A percentile compares a stretch with the other conserved stretches of the same genome.
Conservation (phyloP, 1,140 invertebrate species). For the Hypsibius dujardini region DNA sequence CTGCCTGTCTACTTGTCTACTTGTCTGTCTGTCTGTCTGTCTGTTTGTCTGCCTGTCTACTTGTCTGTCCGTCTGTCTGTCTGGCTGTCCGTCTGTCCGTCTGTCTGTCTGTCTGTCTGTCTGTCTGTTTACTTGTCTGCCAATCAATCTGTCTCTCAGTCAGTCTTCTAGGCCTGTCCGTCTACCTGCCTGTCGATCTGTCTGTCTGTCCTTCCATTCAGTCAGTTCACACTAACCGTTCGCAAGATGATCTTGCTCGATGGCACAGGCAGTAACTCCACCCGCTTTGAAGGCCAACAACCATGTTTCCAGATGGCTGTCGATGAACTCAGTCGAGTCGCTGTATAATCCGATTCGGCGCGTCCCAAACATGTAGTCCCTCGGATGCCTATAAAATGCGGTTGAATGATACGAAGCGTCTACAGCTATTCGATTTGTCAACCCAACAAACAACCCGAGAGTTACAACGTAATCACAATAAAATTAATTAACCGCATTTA, state of each 20-base stretch:
- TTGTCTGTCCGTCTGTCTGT: too few species aligned
- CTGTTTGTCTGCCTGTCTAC: too few species aligned
- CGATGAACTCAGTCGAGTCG: neutral
- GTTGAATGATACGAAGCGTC: neutral
- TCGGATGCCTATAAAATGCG: neutral
- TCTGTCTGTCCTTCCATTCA: neutral
- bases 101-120: too few species aligned
- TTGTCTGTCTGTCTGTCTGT: too few species aligned
- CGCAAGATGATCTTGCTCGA: neutral
- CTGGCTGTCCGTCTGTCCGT: neutral
- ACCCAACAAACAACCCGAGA: neutral
- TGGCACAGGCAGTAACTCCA: neutral
- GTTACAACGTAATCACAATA: neutral
- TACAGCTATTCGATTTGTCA: neutral
- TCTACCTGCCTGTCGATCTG: too few species aligned
- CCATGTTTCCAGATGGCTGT: neutral
- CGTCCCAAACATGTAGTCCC: neutral
- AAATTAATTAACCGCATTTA: conserved; percentile 1
- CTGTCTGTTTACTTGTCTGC: neutral
- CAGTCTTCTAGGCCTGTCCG: neutral
- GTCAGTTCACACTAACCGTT: neutral
- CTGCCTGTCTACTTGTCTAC: too few species aligned
- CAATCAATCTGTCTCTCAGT: neutral
- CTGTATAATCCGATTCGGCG: neutral
- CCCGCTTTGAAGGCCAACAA: neutral